phyloP scores from a whole-genome alignment of 37 sponge, comb jelly and placozoan genomes.

The Theonella swinhoei region DNA sequence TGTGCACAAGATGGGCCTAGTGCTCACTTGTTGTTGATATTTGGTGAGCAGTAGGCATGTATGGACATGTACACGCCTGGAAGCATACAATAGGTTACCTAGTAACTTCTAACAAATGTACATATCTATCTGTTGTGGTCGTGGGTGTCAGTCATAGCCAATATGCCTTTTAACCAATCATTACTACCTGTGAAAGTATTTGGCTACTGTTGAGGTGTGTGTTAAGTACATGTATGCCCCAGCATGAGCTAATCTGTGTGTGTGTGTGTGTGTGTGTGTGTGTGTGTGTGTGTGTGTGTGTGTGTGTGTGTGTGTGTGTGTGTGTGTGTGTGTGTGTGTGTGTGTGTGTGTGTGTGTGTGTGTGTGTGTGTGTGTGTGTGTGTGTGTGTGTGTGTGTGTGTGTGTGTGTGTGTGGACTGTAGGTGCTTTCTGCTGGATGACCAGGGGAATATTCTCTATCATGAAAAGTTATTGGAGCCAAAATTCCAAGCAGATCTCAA shows the following conservation, averaged over 20 bases:
- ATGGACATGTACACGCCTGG: too few relatives aligned
- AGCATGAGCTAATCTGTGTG: too few relatives aligned
- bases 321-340: conserved; percentile 19
- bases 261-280: neutral
- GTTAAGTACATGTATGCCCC: too few relatives aligned
- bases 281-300: conserved; percentile 36
- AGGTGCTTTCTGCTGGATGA: conserved; percentile 10
- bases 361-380: conserved; percentile 26
- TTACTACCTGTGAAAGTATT: too few relatives aligned
- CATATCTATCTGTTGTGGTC: too few relatives aligned
- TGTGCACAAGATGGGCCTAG: neutral
- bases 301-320: conserved; percentile 42
- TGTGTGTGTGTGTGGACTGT: conserved; percentile 6
- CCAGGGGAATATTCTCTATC: conserved; percentile 21
- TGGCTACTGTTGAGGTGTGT: neutral
- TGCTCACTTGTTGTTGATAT: conserved; percentile 44
- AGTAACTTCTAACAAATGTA: too few relatives aligned
- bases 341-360: conserved; percentile 31
- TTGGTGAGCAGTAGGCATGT: too few relatives aligned
- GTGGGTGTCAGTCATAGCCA: too few relatives aligned
- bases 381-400: conserved; percentile 32
- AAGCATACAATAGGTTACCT: too few relatives aligned
- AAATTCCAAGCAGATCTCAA: neutral
- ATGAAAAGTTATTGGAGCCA: neutral
- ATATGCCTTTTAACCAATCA: too few relatives aligned